These are phyloP conservation scores for Gasterosteus nipponicus DNA, from an alignment of 2,113 vertebrate species.

Conservation along the genomic window DNA sequence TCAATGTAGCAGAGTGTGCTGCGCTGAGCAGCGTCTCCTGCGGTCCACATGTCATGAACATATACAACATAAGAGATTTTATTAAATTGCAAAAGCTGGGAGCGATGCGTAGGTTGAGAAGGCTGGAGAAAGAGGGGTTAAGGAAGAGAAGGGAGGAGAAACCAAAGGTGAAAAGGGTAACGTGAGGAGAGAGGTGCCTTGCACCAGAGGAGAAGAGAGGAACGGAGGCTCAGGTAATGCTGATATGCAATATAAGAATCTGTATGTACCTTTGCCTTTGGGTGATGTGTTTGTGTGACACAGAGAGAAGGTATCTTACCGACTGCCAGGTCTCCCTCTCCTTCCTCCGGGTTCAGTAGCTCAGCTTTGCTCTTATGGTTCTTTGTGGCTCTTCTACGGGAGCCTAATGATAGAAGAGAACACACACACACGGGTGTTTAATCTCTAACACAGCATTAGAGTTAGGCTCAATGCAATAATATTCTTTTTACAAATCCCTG, in stretches of 20 bases:
- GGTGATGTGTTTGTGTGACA: slow-evolving; percentile 24
- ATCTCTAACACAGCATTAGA: background rate
- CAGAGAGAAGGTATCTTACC: slow-evolving; percentile 75
- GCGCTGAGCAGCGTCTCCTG: background rate
- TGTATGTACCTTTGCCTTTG: slow-evolving; percentile 60
- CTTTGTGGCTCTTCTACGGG: slow-evolving; percentile 90
- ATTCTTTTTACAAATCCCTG: background rate
- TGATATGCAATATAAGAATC: slow-evolving; percentile 68
- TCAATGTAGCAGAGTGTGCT: background rate
- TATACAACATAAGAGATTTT: background rate
- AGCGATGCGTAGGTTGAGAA: background rate
- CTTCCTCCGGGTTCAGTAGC: slow-evolving; percentile 90
- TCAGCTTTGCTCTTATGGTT: slow-evolving; percentile 90
- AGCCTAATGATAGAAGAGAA: slow-evolving; percentile 61
- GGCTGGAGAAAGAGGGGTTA: background rate
- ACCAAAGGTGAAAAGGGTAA: slow-evolving; percentile 29
- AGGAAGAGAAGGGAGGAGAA: background rate
- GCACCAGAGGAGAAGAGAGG: background rate
- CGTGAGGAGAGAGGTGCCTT: slow-evolving; percentile 36
- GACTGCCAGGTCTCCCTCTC: slow-evolving; percentile 88
- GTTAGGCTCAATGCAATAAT: background rate
- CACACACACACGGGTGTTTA: background rate
- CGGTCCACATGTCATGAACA: background rate
- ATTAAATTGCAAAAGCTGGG: background rate
- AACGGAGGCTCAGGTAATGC: slow-evolving; percentile 52